Evolutionary conservation across 2,797 vertebrate species (phyloP), one percentile per base, ranked within the genome.

Genomic region (Danio aesculapii): DNA sequence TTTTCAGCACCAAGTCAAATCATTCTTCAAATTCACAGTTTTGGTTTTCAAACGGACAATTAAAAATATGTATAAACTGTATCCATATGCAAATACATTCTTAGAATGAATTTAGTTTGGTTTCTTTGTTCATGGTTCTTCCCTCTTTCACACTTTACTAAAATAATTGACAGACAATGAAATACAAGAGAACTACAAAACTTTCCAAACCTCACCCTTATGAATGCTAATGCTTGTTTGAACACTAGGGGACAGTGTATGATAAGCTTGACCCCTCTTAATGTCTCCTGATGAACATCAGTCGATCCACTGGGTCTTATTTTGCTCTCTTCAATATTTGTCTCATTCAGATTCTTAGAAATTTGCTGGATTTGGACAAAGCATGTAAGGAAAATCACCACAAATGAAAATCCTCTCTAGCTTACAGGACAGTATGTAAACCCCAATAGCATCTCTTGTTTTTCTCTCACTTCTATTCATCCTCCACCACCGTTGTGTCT

Each of bases 201-300:
- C 0, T 10, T 13, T 19, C 17, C 19, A 62, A 55, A 16, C 0
- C 59, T 10, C n/a, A n/a, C 4, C 6, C 7, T 11, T 41, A 66
- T 55, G 11, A 50, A 71, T 44, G 16, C 3, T 10, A 17, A 21
- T 21, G 39, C 5, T 12, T 8, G 4, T 59, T 52, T 76, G 47
- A n/a, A 85, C 92, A 89, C 89, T 75, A 90, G 91, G 77, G 86
- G 88, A 79, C 90, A 90, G 81, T 70, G 59, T 79, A 79, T n/a
- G 81, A 90, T 85, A 72, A 80, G 13, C 17, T 77, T 58, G 55
- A 16, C 46, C 30, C 5, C 6, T 52, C 6, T 59, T 41, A 62
- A 70, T 49, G 62, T 68, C 8, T 10, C n/a, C 50, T 21, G 16
- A 19, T 61, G 14, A 50, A 8, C 55, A 46, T 8, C 11, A 0